These are phyloP conservation scores for Epinotia ramella DNA, from an alignment of 2,888 invertebrate genomes.

Conservation along the genomic window DNA sequence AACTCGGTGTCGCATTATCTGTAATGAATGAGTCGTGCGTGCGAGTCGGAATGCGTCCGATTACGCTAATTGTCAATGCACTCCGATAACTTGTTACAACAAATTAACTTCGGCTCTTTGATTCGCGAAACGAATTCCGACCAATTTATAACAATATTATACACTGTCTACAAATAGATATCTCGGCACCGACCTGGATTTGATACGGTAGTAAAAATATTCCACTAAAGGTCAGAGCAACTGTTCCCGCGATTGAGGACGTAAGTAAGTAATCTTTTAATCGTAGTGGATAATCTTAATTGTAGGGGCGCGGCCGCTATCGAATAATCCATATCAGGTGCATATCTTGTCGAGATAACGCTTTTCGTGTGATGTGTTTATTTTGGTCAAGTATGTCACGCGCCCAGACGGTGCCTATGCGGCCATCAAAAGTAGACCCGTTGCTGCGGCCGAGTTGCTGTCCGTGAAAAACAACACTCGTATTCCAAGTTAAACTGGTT, in stretches of 20 bases:
- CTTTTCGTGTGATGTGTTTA: conserved; percentile 55
- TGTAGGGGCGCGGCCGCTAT: conserved; percentile 73
- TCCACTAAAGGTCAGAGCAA: conserved; percentile 51
- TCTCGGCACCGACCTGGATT: conserved; percentile 48
- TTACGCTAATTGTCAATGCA: conserved; percentile 59
- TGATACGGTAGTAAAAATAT: conserved; percentile 58
- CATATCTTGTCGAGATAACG: conserved; percentile 54
- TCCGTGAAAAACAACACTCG: conserved; percentile 23
- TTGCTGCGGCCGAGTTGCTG: background rate
- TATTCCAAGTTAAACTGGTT: conserved; percentile 49
- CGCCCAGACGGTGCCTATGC: conserved; percentile 49
- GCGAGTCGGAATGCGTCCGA: conserved; percentile 57
- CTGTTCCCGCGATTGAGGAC: conserved; percentile 54
- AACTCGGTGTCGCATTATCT: conserved; percentile 56
- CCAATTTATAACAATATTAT: conserved; percentile 20
- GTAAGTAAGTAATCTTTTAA: conserved; percentile 61
- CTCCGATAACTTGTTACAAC: conserved; percentile 49
- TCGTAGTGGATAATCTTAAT: conserved; percentile 71
- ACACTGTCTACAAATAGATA: background rate
- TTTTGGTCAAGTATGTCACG: conserved; percentile 62
- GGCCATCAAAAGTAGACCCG: conserved; percentile 46
- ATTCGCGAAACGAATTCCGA: conserved; percentile 37
- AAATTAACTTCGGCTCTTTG: conserved; percentile 48
- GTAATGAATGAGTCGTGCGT: conserved; percentile 56
- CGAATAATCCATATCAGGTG: conserved; percentile 53